A percentile compares a stretch with the other conserved stretches of the same genome.
Evolutionary conservation across 2,888 invertebrate species (phyloP).

Genomic region (Diaprepes abbreviatus): DNA sequence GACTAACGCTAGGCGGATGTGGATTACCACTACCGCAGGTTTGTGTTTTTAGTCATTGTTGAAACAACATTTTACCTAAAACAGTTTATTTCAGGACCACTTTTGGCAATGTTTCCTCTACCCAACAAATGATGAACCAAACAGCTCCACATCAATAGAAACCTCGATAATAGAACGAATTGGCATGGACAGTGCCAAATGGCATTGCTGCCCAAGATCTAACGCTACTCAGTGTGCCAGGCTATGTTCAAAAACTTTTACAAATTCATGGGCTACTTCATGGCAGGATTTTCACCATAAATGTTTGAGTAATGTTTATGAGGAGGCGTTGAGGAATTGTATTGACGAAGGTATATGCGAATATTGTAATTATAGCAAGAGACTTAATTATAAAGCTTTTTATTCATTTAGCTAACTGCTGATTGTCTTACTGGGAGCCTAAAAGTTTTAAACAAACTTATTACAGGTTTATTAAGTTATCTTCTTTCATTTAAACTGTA

Average conservation of each 20-base stretch:
- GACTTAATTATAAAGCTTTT: too few relatives aligned
- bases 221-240: slow-evolving; percentile 77
- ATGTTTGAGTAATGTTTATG: slow-evolving; percentile 82
- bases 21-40: slow-evolving; percentile 76
- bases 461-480: too few relatives aligned
- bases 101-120: slow-evolving; percentile 88
- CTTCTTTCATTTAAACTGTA: too few relatives aligned
- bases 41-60: too few relatives aligned
- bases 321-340: slow-evolving; percentile 82
- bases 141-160: slow-evolving; percentile 63
- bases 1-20: slow-evolving; percentile 78
- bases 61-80: too few relatives aligned
- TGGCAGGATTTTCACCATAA: slow-evolving; percentile 84
- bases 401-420: too few relatives aligned
- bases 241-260: slow-evolving; percentile 84
- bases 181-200: slow-evolving; percentile 89
- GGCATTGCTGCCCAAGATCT: slow-evolving; percentile 84
- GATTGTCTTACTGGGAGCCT: too few relatives aligned
- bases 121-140: slow-evolving; percentile 63
- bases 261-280: slow-evolving; percentile 84
- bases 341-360: slow-evolving; percentile 90
- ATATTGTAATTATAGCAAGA: too few relatives aligned
- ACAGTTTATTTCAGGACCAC: slow-evolving; percentile 70
- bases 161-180: slow-evolving; percentile 73
- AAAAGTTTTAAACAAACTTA: too few relatives aligned